A percentile compares a stretch with the other conserved stretches of the same genome.
These are phyloP conservation scores for Ataeniobius toweri DNA, from an alignment of 2,797 vertebrate species.

Conservation along the genomic window DNA sequence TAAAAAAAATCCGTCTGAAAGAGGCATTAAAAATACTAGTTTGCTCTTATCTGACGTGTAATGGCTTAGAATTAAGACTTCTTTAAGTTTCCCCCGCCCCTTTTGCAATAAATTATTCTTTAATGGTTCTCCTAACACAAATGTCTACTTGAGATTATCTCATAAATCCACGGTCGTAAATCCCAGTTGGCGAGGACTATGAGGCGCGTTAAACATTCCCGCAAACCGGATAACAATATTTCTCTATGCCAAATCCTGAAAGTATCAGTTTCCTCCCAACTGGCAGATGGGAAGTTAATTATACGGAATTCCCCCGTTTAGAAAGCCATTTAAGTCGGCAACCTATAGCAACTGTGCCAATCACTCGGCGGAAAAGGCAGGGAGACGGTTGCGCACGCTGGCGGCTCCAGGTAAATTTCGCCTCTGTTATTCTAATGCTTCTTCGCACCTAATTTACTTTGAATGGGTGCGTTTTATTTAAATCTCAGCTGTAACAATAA, in stretches of 20 bases:
- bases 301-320: slow-evolving; percentile 54
- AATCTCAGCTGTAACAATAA: neutral
- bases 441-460: neutral
- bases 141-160: neutral
- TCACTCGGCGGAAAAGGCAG: slow-evolving; percentile 24
- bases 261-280: slow-evolving; percentile 68
- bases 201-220: neutral
- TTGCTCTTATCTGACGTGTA: neutral
- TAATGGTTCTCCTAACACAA: neutral
- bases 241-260: slow-evolving; percentile 33
- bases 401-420: slow-evolving; percentile 49
- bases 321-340: slow-evolving; percentile 2
- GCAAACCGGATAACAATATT: neutral
- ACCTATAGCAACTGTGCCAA: slow-evolving; percentile 16
- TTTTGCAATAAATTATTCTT: neutral
- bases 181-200: neutral
- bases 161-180: neutral
- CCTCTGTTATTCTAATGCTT: neutral
- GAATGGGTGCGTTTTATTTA: neutral
- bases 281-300: slow-evolving; percentile 39
- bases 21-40: neutral
- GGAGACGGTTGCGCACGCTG: slow-evolving; percentile 34
- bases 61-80: neutral
- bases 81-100: neutral
- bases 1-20: neutral